Percentiles rank a stretch among this genome's conserved stretches.
Evolutionary conservation across 2,888 invertebrate species (phyloP).

Genomic region (Penaeus monodon): DNA sequence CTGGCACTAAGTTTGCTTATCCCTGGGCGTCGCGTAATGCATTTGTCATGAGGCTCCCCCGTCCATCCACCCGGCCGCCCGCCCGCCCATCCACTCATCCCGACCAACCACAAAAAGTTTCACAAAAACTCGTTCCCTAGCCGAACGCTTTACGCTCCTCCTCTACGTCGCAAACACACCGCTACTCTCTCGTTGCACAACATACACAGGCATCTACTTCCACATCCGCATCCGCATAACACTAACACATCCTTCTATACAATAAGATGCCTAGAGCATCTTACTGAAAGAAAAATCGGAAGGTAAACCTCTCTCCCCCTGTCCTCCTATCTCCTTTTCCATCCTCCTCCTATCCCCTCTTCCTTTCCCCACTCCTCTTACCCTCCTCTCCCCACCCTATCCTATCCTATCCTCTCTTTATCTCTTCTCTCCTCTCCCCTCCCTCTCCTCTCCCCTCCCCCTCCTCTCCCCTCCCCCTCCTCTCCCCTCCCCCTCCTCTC

Average conservation of each 20-base stretch:
- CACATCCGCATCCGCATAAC: too few relatives aligned
- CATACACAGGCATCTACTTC: too few relatives aligned
- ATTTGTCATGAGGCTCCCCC: constrained; percentile 19
- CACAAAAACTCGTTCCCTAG: too few relatives aligned
- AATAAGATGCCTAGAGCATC: too few relatives aligned
- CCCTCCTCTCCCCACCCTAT: neutral
- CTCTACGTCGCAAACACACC: neutral
- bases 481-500: neutral
- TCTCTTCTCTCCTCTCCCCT: neutral
- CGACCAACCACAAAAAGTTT: too few relatives aligned
- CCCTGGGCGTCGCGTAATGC: constrained; percentile 23
- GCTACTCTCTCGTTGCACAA: too few relatives aligned
- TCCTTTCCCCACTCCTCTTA: neutral
- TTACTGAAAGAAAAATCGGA: too few relatives aligned
- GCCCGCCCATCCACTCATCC: neutral
- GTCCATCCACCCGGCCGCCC: neutral
- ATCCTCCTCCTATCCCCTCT: neutral
- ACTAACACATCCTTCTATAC: too few relatives aligned
- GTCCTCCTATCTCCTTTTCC: neutral
- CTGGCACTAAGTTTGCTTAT: constrained; percentile 11
- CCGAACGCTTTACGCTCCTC: neutral
- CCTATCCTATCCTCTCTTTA: neutral
- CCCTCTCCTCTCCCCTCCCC: neutral
- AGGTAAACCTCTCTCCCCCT: too few relatives aligned
- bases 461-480: neutral